Evolutionary conservation across 2,797 vertebrate species (phyloP).

Genomic region (Rhinichthys osculus): DNA sequence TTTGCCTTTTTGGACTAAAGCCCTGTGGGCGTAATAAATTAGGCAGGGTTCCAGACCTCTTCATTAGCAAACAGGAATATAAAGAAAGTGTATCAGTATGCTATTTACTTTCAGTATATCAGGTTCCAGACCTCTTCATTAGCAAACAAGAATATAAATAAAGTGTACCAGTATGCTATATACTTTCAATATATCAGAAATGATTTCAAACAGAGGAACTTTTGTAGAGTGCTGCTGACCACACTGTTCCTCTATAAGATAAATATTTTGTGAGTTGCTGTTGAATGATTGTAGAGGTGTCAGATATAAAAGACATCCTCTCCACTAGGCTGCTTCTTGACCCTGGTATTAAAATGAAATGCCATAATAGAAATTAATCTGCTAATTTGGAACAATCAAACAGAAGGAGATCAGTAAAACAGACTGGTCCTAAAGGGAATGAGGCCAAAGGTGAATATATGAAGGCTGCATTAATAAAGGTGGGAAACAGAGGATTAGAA

Average conservation of each 20-base stretch:
- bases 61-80: no score
- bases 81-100: no score
- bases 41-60: slow-evolving; percentile 20
- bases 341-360: slow-evolving; percentile 20
- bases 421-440: slow-evolving; percentile 31
- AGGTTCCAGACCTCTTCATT: no score
- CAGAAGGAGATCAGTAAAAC: slow-evolving; percentile 8
- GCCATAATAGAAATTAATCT: slow-evolving; percentile 23
- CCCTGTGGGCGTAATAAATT: slow-evolving; percentile 21
- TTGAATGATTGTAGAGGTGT: slow-evolving; percentile 38
- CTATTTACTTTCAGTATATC: no score
- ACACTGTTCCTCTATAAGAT: neutral
- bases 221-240: neutral
- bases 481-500: slow-evolving; percentile 10
- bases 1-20: slow-evolving; percentile 44
- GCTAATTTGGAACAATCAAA: slow-evolving; percentile 11
- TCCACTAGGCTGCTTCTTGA: neutral
- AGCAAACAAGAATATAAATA: no score
- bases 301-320: neutral
- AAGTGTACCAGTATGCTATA: no score
- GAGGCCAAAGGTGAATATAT: slow-evolving; percentile 10
- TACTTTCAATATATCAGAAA: no score
- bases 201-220: neutral
- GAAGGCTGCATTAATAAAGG: neutral
- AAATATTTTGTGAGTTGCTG: neutral